Evolutionary conservation across 2,797 vertebrate genomes (phyloP).

Genomic region (Chrysocyon brachyurus): DNA sequence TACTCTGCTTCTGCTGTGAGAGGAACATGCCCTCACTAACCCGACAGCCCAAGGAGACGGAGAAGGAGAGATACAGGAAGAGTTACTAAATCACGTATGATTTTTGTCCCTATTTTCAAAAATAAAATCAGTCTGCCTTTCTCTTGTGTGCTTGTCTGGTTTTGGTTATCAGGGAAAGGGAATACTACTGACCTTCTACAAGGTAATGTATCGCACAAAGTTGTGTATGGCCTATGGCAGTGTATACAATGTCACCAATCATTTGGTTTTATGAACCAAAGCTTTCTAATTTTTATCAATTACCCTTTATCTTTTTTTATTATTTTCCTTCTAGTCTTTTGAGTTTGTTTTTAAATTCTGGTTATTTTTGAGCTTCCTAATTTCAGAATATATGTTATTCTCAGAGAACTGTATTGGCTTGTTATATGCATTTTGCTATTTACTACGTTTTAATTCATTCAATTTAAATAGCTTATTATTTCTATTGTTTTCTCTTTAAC

Average conservation of each 20-base stretch:
- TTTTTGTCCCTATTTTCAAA: neutral
- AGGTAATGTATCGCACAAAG: neutral
- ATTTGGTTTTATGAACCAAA: neutral
- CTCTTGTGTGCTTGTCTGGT: neutral
- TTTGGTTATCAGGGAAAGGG: neutral
- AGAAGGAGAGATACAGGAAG: neutral
- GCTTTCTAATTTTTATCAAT: neutral
- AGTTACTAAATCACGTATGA: neutral
- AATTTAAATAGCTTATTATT: slow-evolving; percentile 8
- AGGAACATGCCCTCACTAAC: neutral
- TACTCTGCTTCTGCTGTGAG: neutral
- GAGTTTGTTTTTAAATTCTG: neutral
- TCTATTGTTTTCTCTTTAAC: neutral
- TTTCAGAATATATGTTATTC: neutral
- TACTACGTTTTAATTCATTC: neutral
- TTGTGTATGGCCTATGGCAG: neutral
- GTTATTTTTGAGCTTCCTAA: neutral
- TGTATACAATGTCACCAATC: neutral
- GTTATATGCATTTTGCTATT: neutral
- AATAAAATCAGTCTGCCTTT: neutral
- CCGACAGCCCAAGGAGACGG: neutral
- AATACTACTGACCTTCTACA: neutral
- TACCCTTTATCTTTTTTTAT: neutral
- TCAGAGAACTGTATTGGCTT: neutral
- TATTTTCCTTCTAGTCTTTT: neutral